Percentiles rank a stretch among this genome's conserved stretches.
Evolutionary conservation across 2,113 vertebrate species (phyloP).

Genomic region (Myotis davidii): DNA sequence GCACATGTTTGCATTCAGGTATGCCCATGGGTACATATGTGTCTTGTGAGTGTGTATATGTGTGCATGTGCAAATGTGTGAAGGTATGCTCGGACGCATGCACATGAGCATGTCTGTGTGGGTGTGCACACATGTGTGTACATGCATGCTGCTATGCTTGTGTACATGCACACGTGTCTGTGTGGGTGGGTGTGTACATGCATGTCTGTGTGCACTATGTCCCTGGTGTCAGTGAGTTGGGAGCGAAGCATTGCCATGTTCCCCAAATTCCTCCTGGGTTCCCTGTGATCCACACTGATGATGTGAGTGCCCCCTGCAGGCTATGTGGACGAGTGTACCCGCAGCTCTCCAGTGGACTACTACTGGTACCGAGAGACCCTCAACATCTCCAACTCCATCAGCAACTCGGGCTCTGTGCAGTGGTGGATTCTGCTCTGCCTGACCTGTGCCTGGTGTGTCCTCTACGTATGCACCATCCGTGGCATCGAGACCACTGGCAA

Average conservation of each 20-base stretch:
- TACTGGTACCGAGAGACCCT: constrained; percentile 96
- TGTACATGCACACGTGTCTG: no score
- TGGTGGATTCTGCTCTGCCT: constrained; percentile 92
- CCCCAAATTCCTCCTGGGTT: rapidly evolving
- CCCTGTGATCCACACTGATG: rapidly evolving
- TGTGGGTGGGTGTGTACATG: rapidly evolving
- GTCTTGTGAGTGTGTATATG: background rate
- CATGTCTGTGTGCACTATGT: no score
- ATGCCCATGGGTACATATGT: background rate
- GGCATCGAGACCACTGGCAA: constrained; percentile 96
- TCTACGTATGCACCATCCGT: constrained; percentile 90
- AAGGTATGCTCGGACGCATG: background rate
- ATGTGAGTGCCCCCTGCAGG: constrained; percentile 73
- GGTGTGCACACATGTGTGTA: no score
- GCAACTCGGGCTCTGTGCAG: constrained; percentile 88
- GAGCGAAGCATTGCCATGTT: background rate
- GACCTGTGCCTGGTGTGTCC: constrained; percentile 88
- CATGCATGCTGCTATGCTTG: background rate
- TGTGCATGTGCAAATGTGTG: background rate
- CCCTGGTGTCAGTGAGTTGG: background rate
- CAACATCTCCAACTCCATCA: constrained; percentile 88
- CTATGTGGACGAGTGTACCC: constrained; percentile 89
- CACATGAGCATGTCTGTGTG: background rate
- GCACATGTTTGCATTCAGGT: background rate
- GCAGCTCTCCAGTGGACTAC: constrained; percentile 94